Percentiles rank a stretch among this genome's conserved stretches.
Evolutionary conservation across 2,113 vertebrate genomes (phyloP).

Genomic region (Eulacestoma nigropectus): DNA sequence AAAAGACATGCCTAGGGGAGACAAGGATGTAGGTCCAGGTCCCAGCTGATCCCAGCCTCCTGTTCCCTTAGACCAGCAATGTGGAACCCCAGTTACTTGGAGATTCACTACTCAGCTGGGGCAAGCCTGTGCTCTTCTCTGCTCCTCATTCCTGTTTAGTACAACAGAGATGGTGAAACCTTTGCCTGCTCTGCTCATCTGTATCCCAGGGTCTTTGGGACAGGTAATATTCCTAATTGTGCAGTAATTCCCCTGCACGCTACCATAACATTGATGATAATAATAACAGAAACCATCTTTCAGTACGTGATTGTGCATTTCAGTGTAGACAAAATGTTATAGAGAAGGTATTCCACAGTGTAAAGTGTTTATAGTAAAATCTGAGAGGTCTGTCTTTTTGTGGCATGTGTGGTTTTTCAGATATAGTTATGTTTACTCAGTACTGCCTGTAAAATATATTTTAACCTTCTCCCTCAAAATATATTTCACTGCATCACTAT

Average conservation of each 20-base stretch:
- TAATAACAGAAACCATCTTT: background rate
- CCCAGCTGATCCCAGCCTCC: background rate
- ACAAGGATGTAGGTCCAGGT: background rate
- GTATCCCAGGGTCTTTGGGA: background rate
- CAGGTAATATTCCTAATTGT: background rate
- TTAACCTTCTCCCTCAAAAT: slow-evolving; percentile 4
- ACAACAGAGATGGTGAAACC: background rate
- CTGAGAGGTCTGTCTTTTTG: background rate
- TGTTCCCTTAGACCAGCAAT: background rate
- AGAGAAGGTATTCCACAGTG: background rate
- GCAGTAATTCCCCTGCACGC: background rate
- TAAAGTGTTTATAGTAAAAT: background rate
- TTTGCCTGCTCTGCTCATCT: background rate
- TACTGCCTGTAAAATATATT: background rate
- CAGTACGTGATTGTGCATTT: background rate
- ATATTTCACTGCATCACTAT: background rate
- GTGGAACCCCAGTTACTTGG: background rate
- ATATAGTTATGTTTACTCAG: background rate
- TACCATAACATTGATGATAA: background rate
- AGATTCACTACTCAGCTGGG: background rate
- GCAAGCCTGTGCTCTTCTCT: background rate
- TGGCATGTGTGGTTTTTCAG: background rate
- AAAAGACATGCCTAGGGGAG: background rate
- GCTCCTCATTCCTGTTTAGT: background rate
- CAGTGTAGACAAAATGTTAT: background rate